phyloP scores from a whole-genome alignment of 1,140 invertebrate species.

The Drosophila insularis region DNA sequence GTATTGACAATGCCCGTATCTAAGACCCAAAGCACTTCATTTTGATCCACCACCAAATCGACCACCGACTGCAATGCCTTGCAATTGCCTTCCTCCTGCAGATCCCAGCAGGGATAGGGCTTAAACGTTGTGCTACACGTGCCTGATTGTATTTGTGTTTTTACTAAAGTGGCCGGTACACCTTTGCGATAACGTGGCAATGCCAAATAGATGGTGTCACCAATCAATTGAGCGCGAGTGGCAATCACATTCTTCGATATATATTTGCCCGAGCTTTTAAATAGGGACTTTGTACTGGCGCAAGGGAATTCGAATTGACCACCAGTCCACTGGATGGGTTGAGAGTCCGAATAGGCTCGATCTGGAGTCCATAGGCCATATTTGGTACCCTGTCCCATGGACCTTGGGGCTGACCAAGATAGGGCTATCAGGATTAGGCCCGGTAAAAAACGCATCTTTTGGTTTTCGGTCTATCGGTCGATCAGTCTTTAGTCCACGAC shows the following conservation, averaged over 20 bases:
- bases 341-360: conserved; percentile 58
- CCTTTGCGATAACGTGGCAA: conserved; percentile 84
- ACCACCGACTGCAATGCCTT: conserved; percentile 85
- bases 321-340: conserved; percentile 82
- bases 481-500: conserved; percentile 13
- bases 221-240: conserved; percentile 84
- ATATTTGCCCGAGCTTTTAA: conserved; percentile 84
- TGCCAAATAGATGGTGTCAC: conserved; percentile 84
- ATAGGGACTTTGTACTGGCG: conserved; percentile 83
- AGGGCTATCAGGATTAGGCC: conserved; percentile 24
- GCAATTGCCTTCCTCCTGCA: conserved; percentile 85
- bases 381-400: conserved; percentile 59
- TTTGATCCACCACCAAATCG: conserved; percentile 84
- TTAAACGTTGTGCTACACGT: conserved; percentile 82
- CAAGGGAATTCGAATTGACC: conserved; percentile 84
- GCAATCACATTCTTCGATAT: conserved; percentile 85
- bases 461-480: neutral
- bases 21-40: conserved; percentile 85
- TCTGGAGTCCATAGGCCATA: conserved; percentile 72
- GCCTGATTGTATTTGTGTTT: conserved; percentile 81
- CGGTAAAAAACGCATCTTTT: conserved; percentile 38
- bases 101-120: conserved; percentile 85
- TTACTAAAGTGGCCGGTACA: conserved; percentile 84
- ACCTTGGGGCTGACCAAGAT: neutral
- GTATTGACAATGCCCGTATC: conserved; percentile 85